Evolutionary conservation across 2,113 vertebrate genomes (phyloP), one percentile per base, ranked within the genome.

Genomic region (Platycercus adscitus): DNA sequence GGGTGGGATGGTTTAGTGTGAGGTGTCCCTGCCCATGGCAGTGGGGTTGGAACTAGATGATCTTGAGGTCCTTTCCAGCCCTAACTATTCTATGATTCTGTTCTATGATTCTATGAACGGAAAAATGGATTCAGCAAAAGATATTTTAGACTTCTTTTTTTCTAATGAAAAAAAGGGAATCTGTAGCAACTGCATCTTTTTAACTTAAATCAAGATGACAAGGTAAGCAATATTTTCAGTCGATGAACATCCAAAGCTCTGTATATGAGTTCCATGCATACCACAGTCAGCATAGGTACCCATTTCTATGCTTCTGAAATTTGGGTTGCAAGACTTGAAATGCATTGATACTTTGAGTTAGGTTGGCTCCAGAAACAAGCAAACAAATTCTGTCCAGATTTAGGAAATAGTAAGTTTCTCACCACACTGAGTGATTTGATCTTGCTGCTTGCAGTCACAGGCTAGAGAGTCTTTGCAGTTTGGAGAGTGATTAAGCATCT

Each of bases 231-330:
- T 46, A 33, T 35, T 81, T 83, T 35, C 46, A 39, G 73, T 21
- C 92, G 10, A 37, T 72, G 13, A 50, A 24, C 5, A 49, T 68
- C 25, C 63, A 23, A 7, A 80, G 8, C 9, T 87, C 17, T 78
- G 0, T 35, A 4, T 28, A 21, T 55, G 26, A 61, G 10, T 29
- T 69, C 7, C 21, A 0, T 68, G 37, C 1, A 0, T 65, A 61
- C 11, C 35, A 43, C 35, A 61, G 4, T 55, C 29, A 65, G 31
- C 20, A 26, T 6, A 89, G n/a, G 33, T 83, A 60, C 21, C 9
- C 21, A 20, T 52, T 47, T 28, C 31, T 44, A 2, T 41, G 16
- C 37, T 81, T 88, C 44, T 43, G 41, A 86, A 88, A 82, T 84
- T 33, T n/a, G 5, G 7, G 3, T 55, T 85, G 43, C 9, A 47